phyloP scores from a whole-genome alignment of 2,888 invertebrate genomes.

The Calephelis perditalis region DNA sequence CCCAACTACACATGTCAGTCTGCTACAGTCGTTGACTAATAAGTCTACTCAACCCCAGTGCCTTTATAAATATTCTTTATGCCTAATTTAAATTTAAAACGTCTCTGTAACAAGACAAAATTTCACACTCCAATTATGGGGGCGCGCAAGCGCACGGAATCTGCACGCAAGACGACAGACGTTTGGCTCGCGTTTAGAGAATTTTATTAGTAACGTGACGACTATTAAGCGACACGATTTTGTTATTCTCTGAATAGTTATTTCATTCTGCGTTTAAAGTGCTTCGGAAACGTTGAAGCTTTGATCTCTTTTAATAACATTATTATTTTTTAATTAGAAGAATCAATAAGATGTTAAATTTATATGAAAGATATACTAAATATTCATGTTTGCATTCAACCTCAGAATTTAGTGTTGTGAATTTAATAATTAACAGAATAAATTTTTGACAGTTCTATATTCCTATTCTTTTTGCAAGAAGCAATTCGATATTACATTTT shows the following conservation, averaged over 20 bases:
- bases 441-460: too few species aligned
- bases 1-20: neutral
- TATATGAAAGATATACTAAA: too few species aligned
- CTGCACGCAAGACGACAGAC: conserved; percentile 34
- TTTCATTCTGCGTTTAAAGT: too few species aligned
- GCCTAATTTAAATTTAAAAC: conserved; percentile 27
- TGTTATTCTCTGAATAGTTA: neutral
- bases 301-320: too few species aligned
- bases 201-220: conserved; percentile 22
- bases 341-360: too few species aligned
- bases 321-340: too few species aligned
- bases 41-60: conserved; percentile 9
- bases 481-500: too few species aligned
- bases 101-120: conserved; percentile 34
- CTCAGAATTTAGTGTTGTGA: too few species aligned
- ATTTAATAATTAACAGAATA: too few species aligned
- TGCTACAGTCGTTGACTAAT: neutral
- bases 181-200: conserved; percentile 34
- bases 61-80: conserved; percentile 20
- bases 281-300: too few species aligned
- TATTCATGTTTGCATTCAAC: too few species aligned
- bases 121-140: conserved; percentile 46
- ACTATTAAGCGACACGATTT: neutral
- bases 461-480: too few species aligned
- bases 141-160: conserved; percentile 25